These are phyloP conservation scores for Dryocosmus kuriphilus DNA, from an alignment of 2,888 invertebrate genomes.

Conservation along the genomic window DNA sequence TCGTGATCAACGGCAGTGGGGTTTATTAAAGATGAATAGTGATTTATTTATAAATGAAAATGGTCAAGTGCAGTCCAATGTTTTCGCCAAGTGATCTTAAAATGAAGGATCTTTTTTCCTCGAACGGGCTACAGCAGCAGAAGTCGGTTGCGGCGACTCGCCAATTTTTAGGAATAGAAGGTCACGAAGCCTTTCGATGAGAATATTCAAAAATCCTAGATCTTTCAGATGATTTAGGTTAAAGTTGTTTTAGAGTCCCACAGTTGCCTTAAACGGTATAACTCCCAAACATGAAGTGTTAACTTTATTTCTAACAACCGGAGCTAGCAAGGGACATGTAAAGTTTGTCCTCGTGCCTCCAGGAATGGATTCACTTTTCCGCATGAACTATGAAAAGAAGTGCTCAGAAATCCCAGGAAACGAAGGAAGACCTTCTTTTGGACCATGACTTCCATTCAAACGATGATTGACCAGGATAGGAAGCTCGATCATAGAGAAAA, in stretches of 20 bases:
- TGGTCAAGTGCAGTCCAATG: too few species aligned
- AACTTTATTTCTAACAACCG: too few species aligned
- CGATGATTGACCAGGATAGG: conserved; percentile 75
- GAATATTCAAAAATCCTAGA: conserved; percentile 39
- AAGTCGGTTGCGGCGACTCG: conserved; percentile 65
- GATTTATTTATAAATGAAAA: too few species aligned
- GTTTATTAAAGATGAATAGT: too few species aligned
- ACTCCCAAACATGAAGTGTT: conserved; percentile 1
- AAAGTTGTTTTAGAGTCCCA: conserved; percentile 58
- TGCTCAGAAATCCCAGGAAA: conserved; percentile 74
- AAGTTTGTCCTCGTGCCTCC: conserved; percentile 69
- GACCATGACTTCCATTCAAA: conserved; percentile 78
- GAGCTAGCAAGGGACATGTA: conserved; percentile 56
- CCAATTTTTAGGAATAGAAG: conserved; percentile 67
- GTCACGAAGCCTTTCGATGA: conserved; percentile 63
- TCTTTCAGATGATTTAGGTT: conserved; percentile 51
- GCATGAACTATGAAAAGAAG: conserved; percentile 71
- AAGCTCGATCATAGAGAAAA: conserved; percentile 69
- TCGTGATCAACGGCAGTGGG: too few species aligned
- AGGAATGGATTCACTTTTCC: conserved; percentile 67
- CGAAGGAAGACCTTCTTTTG: conserved; percentile 66
- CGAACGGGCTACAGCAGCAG: conserved; percentile 63
- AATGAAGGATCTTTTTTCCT: conserved; percentile 58
- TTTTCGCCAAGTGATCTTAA: too few species aligned
- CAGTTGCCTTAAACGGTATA: conserved; percentile 39